phyloP scores from a whole-genome alignment of 2,888 invertebrate species.

The Eupithecia subfuscata region DNA sequence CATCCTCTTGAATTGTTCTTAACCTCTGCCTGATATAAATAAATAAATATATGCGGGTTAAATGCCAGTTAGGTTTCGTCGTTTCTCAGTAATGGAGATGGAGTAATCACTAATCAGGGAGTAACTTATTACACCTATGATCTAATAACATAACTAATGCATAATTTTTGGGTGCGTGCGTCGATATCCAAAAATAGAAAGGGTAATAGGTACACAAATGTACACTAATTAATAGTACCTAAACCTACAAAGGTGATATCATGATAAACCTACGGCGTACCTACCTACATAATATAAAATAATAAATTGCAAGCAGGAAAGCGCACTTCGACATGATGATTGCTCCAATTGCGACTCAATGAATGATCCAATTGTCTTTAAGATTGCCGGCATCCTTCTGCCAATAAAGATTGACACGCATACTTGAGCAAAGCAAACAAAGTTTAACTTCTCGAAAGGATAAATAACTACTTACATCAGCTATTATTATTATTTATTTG shows the following conservation, averaged over 20 bases:
- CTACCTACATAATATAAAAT: background rate
- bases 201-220: background rate
- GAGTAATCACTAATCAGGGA: too few relatives aligned
- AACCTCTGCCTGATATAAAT: too few relatives aligned
- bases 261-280: background rate
- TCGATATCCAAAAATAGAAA: background rate
- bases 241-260: background rate
- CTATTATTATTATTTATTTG: too few relatives aligned
- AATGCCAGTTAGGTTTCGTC: too few relatives aligned
- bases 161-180: background rate
- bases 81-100: too few relatives aligned
- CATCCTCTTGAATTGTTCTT: too few relatives aligned
- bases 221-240: background rate
- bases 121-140: too few relatives aligned
- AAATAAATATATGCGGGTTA: too few relatives aligned
- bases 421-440: constrained; percentile 33
- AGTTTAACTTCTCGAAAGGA: background rate
- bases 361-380: constrained; percentile 64
- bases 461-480: background rate
- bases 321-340: constrained; percentile 45
- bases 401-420: constrained; percentile 64
- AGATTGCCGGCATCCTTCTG: constrained; percentile 68
- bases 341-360: constrained; percentile 50
- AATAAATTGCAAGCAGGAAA: constrained; percentile 24
- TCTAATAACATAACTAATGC: too few relatives aligned